Evolutionary conservation across 2,888 invertebrate species (phyloP), one percentile per base, ranked within the genome.

Genomic region (Cepaea hortensis): DNA sequence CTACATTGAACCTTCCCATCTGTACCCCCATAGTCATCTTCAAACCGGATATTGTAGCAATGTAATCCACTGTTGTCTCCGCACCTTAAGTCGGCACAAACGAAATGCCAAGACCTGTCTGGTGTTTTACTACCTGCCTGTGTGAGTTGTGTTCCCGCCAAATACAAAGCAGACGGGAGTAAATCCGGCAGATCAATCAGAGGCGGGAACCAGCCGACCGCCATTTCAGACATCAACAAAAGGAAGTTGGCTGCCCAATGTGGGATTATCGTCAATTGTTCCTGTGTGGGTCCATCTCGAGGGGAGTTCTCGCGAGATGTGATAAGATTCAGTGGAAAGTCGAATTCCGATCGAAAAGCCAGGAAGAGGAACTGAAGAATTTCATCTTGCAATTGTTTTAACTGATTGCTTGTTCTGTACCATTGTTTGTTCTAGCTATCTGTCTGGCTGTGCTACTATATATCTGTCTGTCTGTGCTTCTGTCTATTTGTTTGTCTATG

Each of bases 201-300:
- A 4, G 72, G 7, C 72, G 20, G 23, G 23, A n/a, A 72, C 4
- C n/a, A 72, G 23, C 20, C 72, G 72, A 7, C 72, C 3, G n/a
- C 72, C 23, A 72, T 72, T 55, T 9, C 23, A n/a, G n/a, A 3
- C 72, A 72, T 72, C 23, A 72, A 23, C 3, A n/a, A 5, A 5
- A 6, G 23, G 23, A 72, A n/a, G 23, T 72, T 72, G 20, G 72
- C n/a, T 23, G 72, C n/a, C 11, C 23, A 5, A 72, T 6, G 23
- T n/a, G 72, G 72, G 72, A 72, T 72, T 72, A 72, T n/a, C n/a
- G n/a, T 20, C n/a, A 72, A 72, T 23, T n/a, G 72, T n/a, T 23
- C 23, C 23, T 7, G 3, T 23, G 68, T 55, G 55, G 55, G 11
- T 55, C 11, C 55, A 11, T 55, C 55, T 55, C 55, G 55, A 0